Conservation (phyloP, 1,140 invertebrate genomes). For the Cyphomyrmex costatus region DNA sequence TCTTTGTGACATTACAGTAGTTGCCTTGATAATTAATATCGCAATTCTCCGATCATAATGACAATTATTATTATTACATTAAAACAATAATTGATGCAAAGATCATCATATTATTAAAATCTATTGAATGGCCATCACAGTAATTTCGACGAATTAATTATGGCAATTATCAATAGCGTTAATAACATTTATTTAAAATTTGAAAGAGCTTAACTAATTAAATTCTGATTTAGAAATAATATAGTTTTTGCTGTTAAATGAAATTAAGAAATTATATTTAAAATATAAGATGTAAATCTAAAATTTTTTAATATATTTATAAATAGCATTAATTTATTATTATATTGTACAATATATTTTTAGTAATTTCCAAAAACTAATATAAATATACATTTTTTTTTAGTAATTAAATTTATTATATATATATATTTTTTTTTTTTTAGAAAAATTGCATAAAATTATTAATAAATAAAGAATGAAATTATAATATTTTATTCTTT, state of each 20-base stretch:
- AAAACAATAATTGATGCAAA: conserved; percentile 33
- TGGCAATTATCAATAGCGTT: background rate
- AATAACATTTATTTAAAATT: conserved; percentile 9
- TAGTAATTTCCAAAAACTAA: too few relatives aligned
- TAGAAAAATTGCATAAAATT: background rate
- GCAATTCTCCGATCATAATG: conserved; percentile 3
- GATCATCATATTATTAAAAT: conserved; percentile 25
- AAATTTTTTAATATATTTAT: background rate
- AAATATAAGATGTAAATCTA: background rate
- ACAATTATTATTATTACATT: conserved; percentile 39
- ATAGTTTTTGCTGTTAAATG: background rate
- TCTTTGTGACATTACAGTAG: background rate
- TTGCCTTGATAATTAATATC: conserved; percentile 45
- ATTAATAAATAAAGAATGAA: background rate
- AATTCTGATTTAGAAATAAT: background rate
- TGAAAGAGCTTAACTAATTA: background rate
- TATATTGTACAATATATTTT: background rate
- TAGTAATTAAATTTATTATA: too few relatives aligned
- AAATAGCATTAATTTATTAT: background rate
- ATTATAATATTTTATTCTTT: background rate
- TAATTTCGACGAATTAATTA: conserved; percentile 29
- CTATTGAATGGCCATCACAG: background rate
- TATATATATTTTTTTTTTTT: too few relatives aligned
- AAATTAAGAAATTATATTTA: background rate
- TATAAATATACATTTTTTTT: too few relatives aligned